Percentiles rank a stretch among this genome's conserved stretches.
These are phyloP conservation scores for Heliconius congener DNA, from an alignment of 1,140 invertebrate species.

Conservation along the genomic window DNA sequence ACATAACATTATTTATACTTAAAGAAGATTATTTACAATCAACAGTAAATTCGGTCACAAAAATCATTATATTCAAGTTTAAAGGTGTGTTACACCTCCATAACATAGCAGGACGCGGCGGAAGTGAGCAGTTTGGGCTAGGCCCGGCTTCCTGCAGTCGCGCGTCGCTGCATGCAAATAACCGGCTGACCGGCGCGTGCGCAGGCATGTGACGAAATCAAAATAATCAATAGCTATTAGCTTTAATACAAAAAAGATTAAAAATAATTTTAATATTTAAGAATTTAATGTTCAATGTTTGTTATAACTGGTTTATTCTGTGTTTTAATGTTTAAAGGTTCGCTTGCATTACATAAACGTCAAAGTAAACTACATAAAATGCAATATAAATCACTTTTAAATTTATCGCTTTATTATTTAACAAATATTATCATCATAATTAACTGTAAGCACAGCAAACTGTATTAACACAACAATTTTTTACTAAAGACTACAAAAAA, in stretches of 20 bases:
- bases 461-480: too few species aligned
- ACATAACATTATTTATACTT: too few species aligned
- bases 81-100: slow-evolving; percentile 35
- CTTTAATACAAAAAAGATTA: background rate
- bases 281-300: background rate
- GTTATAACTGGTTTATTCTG: background rate
- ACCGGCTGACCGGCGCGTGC: slow-evolving; percentile 48
- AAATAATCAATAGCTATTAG: background rate
- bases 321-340: too few species aligned
- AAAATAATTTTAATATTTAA: background rate
- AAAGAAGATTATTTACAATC: too few species aligned
- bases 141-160: slow-evolving; percentile 69
- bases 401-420: too few species aligned
- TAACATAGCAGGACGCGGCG: slow-evolving; percentile 43
- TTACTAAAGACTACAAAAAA: too few species aligned
- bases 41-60: background rate
- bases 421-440: too few species aligned
- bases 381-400: too few species aligned
- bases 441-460: too few species aligned
- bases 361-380: too few species aligned
- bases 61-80: background rate
- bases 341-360: too few species aligned
- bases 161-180: slow-evolving; percentile 72
- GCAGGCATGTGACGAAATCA: slow-evolving; percentile 50
- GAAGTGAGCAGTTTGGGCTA: slow-evolving; percentile 75